These are phyloP conservation scores for Arctopsyche grandis DNA, from an alignment of 1,140 invertebrate genomes.

Conservation along the genomic window DNA sequence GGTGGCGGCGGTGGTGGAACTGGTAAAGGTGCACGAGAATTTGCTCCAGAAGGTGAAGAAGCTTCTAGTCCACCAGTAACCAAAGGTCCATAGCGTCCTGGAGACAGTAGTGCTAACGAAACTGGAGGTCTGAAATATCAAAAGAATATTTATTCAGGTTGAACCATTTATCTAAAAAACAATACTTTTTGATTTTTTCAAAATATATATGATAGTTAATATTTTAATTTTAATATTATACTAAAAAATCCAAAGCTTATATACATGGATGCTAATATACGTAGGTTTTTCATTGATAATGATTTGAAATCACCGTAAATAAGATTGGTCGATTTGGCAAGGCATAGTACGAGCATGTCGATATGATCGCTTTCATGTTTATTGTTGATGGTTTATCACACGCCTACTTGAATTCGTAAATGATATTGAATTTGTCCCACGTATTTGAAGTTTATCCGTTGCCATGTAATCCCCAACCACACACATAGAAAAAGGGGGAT, in stretches of 20 bases:
- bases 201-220: too few species aligned
- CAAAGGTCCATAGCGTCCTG: constrained; percentile 63
- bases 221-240: too few species aligned
- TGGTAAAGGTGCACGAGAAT: constrained; percentile 59
- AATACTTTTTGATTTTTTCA: too few species aligned
- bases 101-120: constrained; percentile 68
- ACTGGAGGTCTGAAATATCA: constrained; percentile 64
- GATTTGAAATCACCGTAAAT: too few species aligned
- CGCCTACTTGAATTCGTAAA: constrained; percentile 18
- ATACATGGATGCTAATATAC: too few species aligned
- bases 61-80: constrained; percentile 54
- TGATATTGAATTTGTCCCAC: background rate
- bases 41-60: constrained; percentile 57
- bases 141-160: background rate
- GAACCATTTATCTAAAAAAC: too few species aligned
- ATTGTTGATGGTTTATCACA: background rate
- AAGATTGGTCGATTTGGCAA: too few species aligned
- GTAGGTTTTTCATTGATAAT: too few species aligned
- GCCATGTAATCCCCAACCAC: background rate
- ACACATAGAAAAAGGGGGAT: constrained; percentile 13
- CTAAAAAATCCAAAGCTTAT: too few species aligned
- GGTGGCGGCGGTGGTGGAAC: constrained; percentile 58
- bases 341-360: too few species aligned
- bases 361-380: too few species aligned
- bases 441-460: background rate